These are phyloP conservation scores for Nebria brevicollis DNA, from an alignment of 2,888 invertebrate species.

Conservation along the genomic window DNA sequence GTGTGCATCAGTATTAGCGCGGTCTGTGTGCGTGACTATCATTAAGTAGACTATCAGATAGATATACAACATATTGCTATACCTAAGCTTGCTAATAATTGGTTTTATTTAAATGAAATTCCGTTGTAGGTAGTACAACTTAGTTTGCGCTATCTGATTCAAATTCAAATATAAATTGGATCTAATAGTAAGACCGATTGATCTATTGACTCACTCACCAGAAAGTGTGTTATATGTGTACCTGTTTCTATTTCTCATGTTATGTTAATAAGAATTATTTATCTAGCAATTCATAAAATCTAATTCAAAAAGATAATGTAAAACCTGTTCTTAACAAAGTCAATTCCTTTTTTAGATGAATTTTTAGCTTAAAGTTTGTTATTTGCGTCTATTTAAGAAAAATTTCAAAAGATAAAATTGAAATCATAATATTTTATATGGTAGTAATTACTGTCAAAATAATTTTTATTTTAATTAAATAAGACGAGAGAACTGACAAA, in stretches of 20 bases:
- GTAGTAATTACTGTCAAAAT: no score
- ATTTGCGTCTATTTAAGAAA: no score
- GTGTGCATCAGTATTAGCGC: background rate
- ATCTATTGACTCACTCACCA: background rate
- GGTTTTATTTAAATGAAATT: background rate
- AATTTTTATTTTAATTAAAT: no score
- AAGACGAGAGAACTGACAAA: no score
- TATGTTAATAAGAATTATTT: background rate
- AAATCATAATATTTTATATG: no score
- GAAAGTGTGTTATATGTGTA: background rate
- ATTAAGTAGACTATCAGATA: background rate
- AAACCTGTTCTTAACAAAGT: no score
- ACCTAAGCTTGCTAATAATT: background rate
- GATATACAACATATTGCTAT: background rate
- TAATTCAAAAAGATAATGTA: background rate
- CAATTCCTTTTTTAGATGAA: no score
- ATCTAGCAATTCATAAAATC: background rate
- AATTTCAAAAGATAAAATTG: no score
- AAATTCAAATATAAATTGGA: background rate
- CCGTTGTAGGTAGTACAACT: background rate
- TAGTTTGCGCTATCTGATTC: background rate
- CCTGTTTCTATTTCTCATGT: background rate
- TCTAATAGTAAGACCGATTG: background rate
- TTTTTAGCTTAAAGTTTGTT: no score
- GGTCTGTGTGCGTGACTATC: background rate